Percentiles rank a stretch among this genome's conserved stretches.
Evolutionary conservation across 53 echinoderm and acorn worm genomes (phyloP).

Genomic region (Crossaster papposus): DNA sequence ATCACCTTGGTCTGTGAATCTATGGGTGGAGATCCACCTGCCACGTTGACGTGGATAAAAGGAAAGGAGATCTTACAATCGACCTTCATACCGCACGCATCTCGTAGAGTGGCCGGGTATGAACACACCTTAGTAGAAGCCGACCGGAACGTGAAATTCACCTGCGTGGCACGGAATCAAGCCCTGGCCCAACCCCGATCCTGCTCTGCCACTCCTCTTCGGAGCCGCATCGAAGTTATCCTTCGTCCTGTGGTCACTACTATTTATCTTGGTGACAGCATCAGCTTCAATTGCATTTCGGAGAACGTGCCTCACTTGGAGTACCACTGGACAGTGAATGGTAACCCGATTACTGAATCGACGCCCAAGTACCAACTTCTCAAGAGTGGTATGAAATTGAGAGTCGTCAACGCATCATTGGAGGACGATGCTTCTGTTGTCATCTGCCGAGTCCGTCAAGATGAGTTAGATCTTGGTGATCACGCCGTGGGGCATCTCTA

Average conservation of each 20-base stretch:
- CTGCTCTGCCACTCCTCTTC: conserved; percentile 80
- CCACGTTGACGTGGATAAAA: conserved; percentile 79
- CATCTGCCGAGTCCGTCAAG: conserved; percentile 70
- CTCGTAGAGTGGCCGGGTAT: conserved; percentile 46
- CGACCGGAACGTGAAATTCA: conserved; percentile 74
- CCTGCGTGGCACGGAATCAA: conserved; percentile 76
- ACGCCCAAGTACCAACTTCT: conserved; percentile 51
- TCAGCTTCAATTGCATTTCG: conserved; percentile 70
- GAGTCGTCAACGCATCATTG: conserved; percentile 63
- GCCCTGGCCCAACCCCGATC: conserved; percentile 73
- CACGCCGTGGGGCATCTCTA: conserved; percentile 72
- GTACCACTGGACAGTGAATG: conserved; percentile 80
- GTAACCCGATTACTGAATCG: conserved; percentile 61
- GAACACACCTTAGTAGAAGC: conserved; percentile 64
- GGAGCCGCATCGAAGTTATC: conserved; percentile 70
- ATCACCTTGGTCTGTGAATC: conserved; percentile 89
- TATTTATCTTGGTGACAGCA: conserved; percentile 58
- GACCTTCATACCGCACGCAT: not conserved
- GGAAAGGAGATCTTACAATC: conserved; percentile 39
- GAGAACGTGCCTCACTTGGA: conserved; percentile 72
- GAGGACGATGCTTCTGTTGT: conserved; percentile 73
- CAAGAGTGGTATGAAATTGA: conserved; percentile 64
- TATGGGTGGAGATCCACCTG: conserved; percentile 82
- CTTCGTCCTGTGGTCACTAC: conserved; percentile 69
- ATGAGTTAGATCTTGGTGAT: conserved; percentile 53